Percentiles rank a stretch among this genome's conserved stretches.
phyloP scores from a whole-genome alignment of 2,113 vertebrate genomes.

The Sander vitreus region DNA sequence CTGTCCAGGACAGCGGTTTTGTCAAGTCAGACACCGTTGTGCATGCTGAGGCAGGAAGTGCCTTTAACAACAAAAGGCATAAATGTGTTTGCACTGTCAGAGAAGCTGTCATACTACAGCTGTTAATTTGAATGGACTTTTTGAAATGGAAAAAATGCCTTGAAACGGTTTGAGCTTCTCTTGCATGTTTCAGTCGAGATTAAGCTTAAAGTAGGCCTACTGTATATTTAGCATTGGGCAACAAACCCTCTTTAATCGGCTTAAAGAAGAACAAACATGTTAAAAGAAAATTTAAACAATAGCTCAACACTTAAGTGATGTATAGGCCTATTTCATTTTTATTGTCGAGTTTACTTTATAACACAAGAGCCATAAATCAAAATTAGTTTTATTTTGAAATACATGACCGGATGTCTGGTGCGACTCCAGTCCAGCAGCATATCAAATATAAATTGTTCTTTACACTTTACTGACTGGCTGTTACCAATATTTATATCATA shows the following conservation, averaged over 20 bases:
- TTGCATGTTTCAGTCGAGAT: background rate
- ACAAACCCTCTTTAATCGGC: background rate
- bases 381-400: conserved; percentile 58
- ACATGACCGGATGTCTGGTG: background rate
- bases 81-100: rapidly evolving
- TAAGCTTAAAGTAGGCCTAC: background rate
- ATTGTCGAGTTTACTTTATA: background rate
- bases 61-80: conserved; percentile 24
- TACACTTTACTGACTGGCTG: background rate
- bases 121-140: background rate
- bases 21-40: conserved; percentile 7
- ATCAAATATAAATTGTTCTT: background rate
- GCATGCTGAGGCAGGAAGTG: conserved; percentile 19
- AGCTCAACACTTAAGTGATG: background rate
- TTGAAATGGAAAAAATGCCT: background rate
- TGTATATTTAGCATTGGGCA: background rate
- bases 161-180: background rate
- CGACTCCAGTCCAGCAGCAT: background rate
- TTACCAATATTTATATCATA: background rate
- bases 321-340: background rate
- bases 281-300: background rate
- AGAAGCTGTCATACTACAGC: background rate
- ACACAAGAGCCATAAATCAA: too few species aligned
- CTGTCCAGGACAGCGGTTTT: conserved; percentile 50
- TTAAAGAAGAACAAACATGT: background rate